A percentile compares a stretch with the other conserved stretches of the same genome.
Conservation (phyloP, 1,140 invertebrate genomes). For the Drosophila micromelanica region DNA sequence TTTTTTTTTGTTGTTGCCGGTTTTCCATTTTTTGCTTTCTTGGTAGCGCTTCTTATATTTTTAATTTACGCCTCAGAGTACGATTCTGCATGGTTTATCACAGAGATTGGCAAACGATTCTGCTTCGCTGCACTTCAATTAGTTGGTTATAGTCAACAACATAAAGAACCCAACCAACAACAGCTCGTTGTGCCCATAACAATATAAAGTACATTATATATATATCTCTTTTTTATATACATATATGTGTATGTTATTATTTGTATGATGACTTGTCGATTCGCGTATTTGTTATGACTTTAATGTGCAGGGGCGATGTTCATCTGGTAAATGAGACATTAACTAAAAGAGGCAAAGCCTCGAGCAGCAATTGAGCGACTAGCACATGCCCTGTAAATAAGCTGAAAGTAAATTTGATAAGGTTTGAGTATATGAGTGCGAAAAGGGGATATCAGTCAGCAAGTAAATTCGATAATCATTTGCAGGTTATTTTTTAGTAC, state of each 20-base stretch:
- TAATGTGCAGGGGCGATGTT: slow-evolving; percentile 55
- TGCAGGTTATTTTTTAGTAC: no score
- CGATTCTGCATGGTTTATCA: slow-evolving; percentile 80
- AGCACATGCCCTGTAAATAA: neutral
- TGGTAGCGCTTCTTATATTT: slow-evolving; percentile 61
- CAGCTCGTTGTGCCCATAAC: slow-evolving; percentile 8
- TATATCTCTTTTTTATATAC: slow-evolving; percentile 8
- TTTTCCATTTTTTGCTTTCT: slow-evolving; percentile 18
- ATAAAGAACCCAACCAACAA: slow-evolving; percentile 32
- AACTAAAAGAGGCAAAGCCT: slow-evolving; percentile 21
- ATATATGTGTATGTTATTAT: slow-evolving; percentile 16
- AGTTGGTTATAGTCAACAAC: slow-evolving; percentile 66
- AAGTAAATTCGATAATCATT: neutral
- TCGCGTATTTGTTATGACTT: slow-evolving; percentile 31
- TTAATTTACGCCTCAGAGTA: slow-evolving; percentile 79
- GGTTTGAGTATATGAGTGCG: no score
- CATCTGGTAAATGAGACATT: slow-evolving; percentile 62
- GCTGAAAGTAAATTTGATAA: neutral
- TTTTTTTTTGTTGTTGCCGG: slow-evolving; percentile 6
- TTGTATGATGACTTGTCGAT: slow-evolving; percentile 55
- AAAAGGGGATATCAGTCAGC: no score
- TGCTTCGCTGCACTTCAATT: slow-evolving; percentile 80
- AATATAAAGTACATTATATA: slow-evolving; percentile 34
- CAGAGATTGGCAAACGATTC: slow-evolving; percentile 81
- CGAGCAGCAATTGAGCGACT: neutral